Evolutionary conservation across 2,888 invertebrate genomes (phyloP).

Genomic region (Mylabris sibirica): DNA sequence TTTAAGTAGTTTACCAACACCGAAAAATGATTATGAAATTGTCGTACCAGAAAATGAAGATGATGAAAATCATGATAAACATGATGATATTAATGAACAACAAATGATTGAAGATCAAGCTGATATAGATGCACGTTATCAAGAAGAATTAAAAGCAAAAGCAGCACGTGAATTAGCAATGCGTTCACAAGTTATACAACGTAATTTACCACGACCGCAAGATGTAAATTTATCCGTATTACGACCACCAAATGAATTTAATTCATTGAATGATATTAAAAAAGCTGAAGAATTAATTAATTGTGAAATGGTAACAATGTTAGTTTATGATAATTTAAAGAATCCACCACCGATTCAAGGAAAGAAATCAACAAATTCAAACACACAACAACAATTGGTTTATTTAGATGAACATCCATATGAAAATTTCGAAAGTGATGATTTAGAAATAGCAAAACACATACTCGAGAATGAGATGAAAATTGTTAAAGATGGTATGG

Average conservation of each 20-base stretch:
- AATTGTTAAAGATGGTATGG: conserved; percentile 91
- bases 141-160: conserved; percentile 74
- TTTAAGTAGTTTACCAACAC: conserved; percentile 82
- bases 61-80: conserved; percentile 58
- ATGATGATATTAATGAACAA: conserved; percentile 36
- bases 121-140: conserved; percentile 76
- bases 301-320: conserved; percentile 95
- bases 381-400: conserved; percentile 68
- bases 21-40: conserved; percentile 98
- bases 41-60: conserved; percentile 89
- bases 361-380: conserved; percentile 46
- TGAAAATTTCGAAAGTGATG: conserved; percentile 73
- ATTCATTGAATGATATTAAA: conserved; percentile 85
- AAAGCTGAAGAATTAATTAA: conserved; percentile 96
- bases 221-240: conserved; percentile 87
- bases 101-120: conserved; percentile 80
- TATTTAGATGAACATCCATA: conserved; percentile 90
- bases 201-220: conserved; percentile 81
- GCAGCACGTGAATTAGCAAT: conserved; percentile 75
- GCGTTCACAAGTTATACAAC: conserved; percentile 87
- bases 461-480: conserved; percentile 85
- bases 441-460: conserved; percentile 71
- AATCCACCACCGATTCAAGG: conserved; percentile 66
- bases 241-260: conserved; percentile 77
- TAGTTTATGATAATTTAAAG: conserved; percentile 86